phyloP scores from a whole-genome alignment of 1,140 invertebrate species.

The Brachionus rubens region DNA sequence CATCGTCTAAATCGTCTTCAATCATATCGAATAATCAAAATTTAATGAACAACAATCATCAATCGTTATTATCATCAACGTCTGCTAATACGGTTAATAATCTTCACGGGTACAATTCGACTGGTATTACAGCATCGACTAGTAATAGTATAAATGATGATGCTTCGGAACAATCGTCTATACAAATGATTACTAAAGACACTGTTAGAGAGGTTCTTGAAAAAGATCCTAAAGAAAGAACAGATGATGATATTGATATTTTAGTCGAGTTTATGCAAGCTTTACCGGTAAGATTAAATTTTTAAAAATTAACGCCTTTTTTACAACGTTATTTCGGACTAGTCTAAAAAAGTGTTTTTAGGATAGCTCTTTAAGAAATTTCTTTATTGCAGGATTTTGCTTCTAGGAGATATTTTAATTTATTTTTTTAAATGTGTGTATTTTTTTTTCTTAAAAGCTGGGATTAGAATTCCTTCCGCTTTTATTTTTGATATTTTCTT shows the following conservation, averaged over 20 bases:
- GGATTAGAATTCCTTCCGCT: no score
- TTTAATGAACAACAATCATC: slow-evolving; percentile 15
- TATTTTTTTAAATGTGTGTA: no score
- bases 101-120: not conserved
- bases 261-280: slow-evolving; percentile 95
- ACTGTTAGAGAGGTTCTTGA: slow-evolving; percentile 92
- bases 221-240: slow-evolving; percentile 87
- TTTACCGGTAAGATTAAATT: slow-evolving; percentile 64
- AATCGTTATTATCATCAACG: not conserved
- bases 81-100: not conserved
- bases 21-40: slow-evolving; percentile 23
- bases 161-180: slow-evolving; percentile 12
- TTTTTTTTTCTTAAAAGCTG: no score
- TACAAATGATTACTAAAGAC: slow-evolving; percentile 66
- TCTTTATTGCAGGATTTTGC: no score
- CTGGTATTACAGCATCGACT: slow-evolving; percentile 26
- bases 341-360: no score
- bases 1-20: slow-evolving; percentile 19
- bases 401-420: no score
- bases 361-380: no score
- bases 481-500: no score
- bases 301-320: not conserved
- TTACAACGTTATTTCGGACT: not conserved
- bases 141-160: slow-evolving; percentile 38
- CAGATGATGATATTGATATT: slow-evolving; percentile 89